Percentiles rank a stretch among this genome's conserved stretches.
These are phyloP conservation scores for Alcedo quadribrachys DNA, from an alignment of 2,797 vertebrate genomes.

Conservation along the genomic window DNA sequence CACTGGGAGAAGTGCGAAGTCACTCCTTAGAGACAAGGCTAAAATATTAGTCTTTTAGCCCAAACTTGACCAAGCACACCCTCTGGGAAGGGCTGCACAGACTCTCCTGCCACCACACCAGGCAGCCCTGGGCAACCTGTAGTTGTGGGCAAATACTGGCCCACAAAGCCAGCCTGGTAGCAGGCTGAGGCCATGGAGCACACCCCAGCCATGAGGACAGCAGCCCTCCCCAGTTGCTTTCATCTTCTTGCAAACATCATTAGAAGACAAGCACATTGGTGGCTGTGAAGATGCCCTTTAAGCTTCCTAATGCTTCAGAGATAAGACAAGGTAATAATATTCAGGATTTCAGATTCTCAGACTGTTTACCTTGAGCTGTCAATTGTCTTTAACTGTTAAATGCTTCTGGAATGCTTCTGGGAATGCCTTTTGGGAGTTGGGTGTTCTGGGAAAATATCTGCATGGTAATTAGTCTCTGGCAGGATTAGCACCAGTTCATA, in stretches of 20 bases:
- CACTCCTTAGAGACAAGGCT: background rate
- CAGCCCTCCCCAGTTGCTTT: background rate
- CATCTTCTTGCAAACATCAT: background rate
- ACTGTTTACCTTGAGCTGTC: constrained; percentile 4
- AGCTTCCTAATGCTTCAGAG: background rate
- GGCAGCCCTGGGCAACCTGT: background rate
- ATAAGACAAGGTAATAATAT: background rate
- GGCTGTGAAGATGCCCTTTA: background rate
- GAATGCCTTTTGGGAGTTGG: background rate
- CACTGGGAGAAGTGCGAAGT: background rate
- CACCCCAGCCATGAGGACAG: background rate
- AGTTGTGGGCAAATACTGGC: background rate
- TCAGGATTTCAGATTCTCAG: constrained; percentile 18
- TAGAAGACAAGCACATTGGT: background rate
- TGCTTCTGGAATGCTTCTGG: background rate
- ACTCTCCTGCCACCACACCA: background rate
- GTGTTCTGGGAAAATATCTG: background rate
- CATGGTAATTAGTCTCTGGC: background rate
- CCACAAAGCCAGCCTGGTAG: background rate
- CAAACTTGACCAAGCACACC: background rate
- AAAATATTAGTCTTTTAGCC: background rate
- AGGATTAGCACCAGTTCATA: background rate
- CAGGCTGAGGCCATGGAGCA: background rate
- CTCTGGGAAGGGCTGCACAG: background rate
- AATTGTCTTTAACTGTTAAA: background rate